Evolutionary conservation across 2,888 invertebrate species (phyloP).

Genomic region (Pollenia griseotomentosa): DNA sequence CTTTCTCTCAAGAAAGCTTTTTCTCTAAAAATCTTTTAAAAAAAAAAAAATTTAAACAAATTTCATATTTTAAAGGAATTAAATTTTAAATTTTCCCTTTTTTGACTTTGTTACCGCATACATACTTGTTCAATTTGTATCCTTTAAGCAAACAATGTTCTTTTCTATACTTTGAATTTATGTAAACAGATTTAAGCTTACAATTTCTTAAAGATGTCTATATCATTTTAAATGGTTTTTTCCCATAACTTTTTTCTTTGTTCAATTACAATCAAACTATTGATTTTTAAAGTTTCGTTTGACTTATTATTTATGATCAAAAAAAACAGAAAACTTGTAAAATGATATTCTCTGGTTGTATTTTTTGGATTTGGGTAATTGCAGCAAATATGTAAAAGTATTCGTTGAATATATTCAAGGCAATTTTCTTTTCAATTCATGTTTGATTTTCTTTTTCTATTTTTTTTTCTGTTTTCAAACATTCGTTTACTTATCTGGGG

Average conservation of each 20-base stretch:
- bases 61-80: too few relatives aligned
- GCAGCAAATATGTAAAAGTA: slow-evolving; percentile 57
- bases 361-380: slow-evolving; percentile 49
- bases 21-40: too few relatives aligned
- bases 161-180: too few relatives aligned
- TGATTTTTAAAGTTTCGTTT: slow-evolving; percentile 55
- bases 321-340: slow-evolving; percentile 4
- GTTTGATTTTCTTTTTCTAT: neutral
- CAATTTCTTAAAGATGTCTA: neutral
- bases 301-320: slow-evolving; percentile 54
- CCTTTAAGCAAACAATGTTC: too few relatives aligned
- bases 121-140: too few relatives aligned
- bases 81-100: too few relatives aligned
- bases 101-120: too few relatives aligned
- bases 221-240: neutral
- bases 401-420: slow-evolving; percentile 23
- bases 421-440: slow-evolving; percentile 35
- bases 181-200: neutral
- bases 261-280: slow-evolving; percentile 43
- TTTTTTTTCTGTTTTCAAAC: slow-evolving; percentile 2
- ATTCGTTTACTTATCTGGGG: slow-evolving; percentile 36
- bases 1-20: too few relatives aligned
- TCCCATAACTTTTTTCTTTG: neutral
- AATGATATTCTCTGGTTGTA: neutral
- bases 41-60: too few relatives aligned